Conservation (phyloP, 37 sponge, comb jelly and placozoan species). For the Eunapius fragilis region DNA sequence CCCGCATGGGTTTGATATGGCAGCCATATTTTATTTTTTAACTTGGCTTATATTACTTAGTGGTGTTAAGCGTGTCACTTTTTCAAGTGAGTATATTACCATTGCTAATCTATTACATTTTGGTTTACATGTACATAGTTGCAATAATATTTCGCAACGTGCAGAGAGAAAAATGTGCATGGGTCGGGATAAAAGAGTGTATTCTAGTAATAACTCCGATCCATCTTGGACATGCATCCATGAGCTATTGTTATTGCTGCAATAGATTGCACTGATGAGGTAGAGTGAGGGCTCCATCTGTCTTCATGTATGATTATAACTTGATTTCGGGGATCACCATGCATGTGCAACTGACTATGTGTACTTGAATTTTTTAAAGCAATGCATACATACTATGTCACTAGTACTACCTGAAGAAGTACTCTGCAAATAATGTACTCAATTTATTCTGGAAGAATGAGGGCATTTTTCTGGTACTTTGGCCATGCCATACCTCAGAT, state of each 20-base stretch:
- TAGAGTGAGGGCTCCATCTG: conserved; percentile 15
- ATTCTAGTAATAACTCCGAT: background rate
- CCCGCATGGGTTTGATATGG: too few relatives aligned
- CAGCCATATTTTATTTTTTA: too few relatives aligned
- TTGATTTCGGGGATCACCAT: conserved; percentile 24
- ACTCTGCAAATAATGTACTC: background rate
- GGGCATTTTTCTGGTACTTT: conserved; percentile 17
- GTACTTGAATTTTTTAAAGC: background rate
- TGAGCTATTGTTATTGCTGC: conserved; percentile 22
- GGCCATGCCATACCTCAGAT: conserved; percentile 19
- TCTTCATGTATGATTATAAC: conserved; percentile 25
- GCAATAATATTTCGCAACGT: too few relatives aligned
- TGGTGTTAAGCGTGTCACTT: too few relatives aligned
- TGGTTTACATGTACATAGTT: too few relatives aligned
- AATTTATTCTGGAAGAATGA: background rate
- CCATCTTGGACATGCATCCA: conserved; percentile 19
- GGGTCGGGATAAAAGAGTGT: too few relatives aligned
- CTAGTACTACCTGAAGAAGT: too few relatives aligned
- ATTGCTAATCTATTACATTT: too few relatives aligned
- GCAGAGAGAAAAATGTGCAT: too few relatives aligned
- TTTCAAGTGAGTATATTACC: too few relatives aligned
- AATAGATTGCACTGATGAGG: conserved; percentile 17
- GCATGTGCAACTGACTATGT: background rate
- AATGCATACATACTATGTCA: background rate
- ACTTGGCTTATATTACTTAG: too few relatives aligned